Base-by-base conservation (phyloP, 2,888 invertebrate species). In the Drosophila recens region DNA sequence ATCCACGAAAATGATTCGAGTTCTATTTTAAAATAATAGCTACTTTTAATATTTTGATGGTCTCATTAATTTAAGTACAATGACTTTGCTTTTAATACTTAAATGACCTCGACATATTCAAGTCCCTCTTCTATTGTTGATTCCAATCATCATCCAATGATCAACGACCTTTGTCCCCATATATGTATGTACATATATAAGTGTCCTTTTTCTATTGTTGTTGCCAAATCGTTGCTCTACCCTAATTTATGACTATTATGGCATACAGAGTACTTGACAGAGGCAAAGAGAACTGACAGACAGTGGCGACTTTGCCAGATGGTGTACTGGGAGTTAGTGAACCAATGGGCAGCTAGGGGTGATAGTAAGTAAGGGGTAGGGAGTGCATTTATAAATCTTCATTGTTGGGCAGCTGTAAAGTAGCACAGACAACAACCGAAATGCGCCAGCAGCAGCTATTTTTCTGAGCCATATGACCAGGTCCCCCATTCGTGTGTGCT, bases 401-500 rank as follows among this genome's bases (percentile, higher is more conserved):
- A 84, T 85, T 89, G 90, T 80, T 79, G 87, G 66, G 54, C 76
- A 79, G 84, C 79, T 73, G 84, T 68, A 89, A 85, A 85, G 89
- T 85, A 87, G 89, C 85, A 87, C 77, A 82, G 89, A 87, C 84
- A 87, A 87, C 87, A 87, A 73, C 67, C 68, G 68, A 81, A 86
- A 88, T 86, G 80, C 66, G 64, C 68, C 71, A 67, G 48, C 30
- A 63, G 63, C 62, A 40, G 56, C 62, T 61, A 68, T 72, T 74
- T 74, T 79, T 72, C 75, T 77, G 79, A 79, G 79, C 71, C 75
- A 65, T 79, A 49, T 76, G 75, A 76, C 61, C 59, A 70, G 75
- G 74, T 76, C 59, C 52, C 57, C 54, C 34, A 23, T 49, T 30
- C 17, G 36, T 57, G 48, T 63, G 58, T 75, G 75, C 72, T 84